These are phyloP conservation scores for Coreius guichenoti DNA, from an alignment of 2,797 vertebrate genomes.

Conservation along the genomic window DNA sequence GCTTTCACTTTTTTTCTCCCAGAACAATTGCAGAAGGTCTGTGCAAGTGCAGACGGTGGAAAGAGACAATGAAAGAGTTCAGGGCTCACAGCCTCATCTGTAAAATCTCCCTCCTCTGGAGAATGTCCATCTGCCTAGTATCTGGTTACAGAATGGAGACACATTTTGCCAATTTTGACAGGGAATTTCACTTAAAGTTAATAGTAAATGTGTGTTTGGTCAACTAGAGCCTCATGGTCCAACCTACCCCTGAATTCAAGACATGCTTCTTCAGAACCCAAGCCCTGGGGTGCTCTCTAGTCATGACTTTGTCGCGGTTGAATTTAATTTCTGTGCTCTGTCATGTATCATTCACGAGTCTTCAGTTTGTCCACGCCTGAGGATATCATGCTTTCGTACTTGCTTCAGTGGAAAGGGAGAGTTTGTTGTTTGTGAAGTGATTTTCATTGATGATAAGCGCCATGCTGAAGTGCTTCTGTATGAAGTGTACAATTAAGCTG, in stretches of 20 bases:
- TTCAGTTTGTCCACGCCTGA: background rate
- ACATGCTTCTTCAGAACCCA: constrained; percentile 21
- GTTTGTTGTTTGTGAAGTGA: constrained; percentile 14
- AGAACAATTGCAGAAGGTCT: constrained; percentile 69
- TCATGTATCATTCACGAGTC: constrained; percentile 7
- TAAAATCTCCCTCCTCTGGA: constrained; percentile 55
- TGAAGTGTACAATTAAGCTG: background rate
- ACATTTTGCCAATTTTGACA: constrained; percentile 30
- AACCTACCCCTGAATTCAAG: constrained; percentile 19
- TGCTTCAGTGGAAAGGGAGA: constrained; percentile 9
- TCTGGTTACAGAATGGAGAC: constrained; percentile 28
- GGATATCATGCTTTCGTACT: background rate
- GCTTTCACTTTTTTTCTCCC: constrained; percentile 58
- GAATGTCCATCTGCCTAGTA: constrained; percentile 47
- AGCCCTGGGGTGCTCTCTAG: background rate
- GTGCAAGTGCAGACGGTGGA: constrained; percentile 53
- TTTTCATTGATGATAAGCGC: constrained; percentile 8
- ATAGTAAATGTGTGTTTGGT: constrained; percentile 36
- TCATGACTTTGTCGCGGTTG: constrained; percentile 37
- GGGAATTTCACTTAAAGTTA: constrained; percentile 38
- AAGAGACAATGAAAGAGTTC: constrained; percentile 44
- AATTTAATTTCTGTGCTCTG: constrained; percentile 28
- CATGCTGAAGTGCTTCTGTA: background rate
- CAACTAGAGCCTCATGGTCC: constrained; percentile 19
- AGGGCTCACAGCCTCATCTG: constrained; percentile 38